Conservation (phyloP, 2,113 vertebrate genomes). For the Tragelaphus strepsiceros region DNA sequence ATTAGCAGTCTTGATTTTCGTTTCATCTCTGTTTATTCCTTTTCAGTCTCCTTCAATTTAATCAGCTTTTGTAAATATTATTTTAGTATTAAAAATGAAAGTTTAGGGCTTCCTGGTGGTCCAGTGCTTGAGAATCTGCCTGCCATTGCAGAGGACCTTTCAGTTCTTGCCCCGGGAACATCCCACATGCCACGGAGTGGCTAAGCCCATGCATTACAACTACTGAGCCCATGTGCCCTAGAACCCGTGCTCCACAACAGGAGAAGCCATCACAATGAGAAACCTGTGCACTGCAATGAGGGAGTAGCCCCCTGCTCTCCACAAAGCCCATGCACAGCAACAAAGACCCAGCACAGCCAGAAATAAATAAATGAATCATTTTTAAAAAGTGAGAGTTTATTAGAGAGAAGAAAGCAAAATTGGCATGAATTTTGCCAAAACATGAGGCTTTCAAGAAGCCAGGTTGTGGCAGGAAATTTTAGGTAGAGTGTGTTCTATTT, state of each 20-base stretch:
- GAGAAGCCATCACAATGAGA: neutral
- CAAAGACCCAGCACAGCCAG: neutral
- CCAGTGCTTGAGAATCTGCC: neutral
- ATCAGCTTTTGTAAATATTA: neutral
- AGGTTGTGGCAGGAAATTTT: neutral
- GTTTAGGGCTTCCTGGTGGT: neutral
- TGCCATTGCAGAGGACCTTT: neutral
- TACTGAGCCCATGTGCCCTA: neutral
- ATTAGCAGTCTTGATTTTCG: slow-evolving; percentile 2
- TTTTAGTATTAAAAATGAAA: neutral
- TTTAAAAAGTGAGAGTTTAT: neutral
- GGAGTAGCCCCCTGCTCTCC: neutral
- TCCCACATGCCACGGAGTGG: neutral
- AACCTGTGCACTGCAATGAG: neutral
- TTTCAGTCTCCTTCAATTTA: neutral
- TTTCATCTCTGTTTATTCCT: neutral
- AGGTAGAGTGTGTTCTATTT: neutral
- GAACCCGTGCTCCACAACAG: neutral
- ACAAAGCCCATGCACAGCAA: neutral
- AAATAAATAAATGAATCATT: neutral
- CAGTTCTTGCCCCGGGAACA: neutral
- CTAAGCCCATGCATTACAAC: neutral
- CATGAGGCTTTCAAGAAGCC: neutral
- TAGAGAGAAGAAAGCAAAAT: neutral
- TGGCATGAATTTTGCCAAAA: slow-evolving; percentile 17